These are phyloP conservation scores for Agrotis ipsilon DNA, from an alignment of 2,888 invertebrate genomes.

Conservation along the genomic window DNA sequence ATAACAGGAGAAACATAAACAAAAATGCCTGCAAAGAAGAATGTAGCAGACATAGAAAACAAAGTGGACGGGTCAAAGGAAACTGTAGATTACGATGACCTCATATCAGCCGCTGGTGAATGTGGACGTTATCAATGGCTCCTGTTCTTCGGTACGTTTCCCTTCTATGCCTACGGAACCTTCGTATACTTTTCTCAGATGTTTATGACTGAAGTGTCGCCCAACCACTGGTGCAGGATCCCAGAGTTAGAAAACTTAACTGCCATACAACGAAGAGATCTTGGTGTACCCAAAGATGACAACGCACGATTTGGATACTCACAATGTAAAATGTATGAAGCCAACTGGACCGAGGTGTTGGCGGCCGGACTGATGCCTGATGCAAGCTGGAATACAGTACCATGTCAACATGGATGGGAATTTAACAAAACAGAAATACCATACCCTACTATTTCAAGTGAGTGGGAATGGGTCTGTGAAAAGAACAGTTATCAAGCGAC, in stretches of 20 bases:
- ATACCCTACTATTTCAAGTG: conserved; percentile 80
- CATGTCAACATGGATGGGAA: conserved; percentile 81
- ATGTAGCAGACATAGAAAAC: conserved; percentile 31
- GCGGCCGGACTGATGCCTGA: conserved; percentile 67
- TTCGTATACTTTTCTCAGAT: conserved; percentile 74
- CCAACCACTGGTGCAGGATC: conserved; percentile 77
- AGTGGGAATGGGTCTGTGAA: conserved; percentile 80
- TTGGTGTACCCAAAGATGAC: conserved; percentile 72
- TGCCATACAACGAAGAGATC: conserved; percentile 67
- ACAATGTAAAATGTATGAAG: conserved; percentile 73
- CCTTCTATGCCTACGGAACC: conserved; percentile 74
- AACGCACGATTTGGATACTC: conserved; percentile 75
- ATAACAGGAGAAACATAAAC: conserved; percentile 18
- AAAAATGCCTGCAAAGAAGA: conserved; percentile 49
- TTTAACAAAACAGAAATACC: conserved; percentile 80
- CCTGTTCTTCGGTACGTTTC: conserved; percentile 71
- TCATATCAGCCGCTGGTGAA: conserved; percentile 74
- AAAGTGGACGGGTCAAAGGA: conserved; percentile 49
- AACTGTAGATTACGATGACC: conserved; percentile 72
- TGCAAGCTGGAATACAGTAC: conserved; percentile 70
- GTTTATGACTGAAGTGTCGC: conserved; percentile 75
- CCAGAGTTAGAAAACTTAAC: conserved; percentile 75
- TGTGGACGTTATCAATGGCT: conserved; percentile 73
- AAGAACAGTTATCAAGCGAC: conserved; percentile 80
- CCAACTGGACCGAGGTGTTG: conserved; percentile 78